Conservation (phyloP, 2,888 invertebrate genomes). For the Orthosia gracilis region DNA sequence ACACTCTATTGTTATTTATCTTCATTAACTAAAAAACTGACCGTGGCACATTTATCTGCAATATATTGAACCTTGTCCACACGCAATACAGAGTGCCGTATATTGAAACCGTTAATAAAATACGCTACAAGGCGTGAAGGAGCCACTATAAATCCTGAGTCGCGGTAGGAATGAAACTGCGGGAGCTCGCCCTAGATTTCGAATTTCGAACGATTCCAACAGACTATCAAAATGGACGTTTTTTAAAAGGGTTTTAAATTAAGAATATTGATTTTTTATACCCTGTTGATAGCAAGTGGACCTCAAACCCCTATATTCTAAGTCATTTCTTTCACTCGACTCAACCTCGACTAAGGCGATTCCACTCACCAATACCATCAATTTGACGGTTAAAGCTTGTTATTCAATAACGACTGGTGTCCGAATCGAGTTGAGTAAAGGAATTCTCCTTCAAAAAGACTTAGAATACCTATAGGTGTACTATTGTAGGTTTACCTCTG, state of each 20-base stretch:
- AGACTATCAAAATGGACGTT: background rate
- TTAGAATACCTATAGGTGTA: too few relatives aligned
- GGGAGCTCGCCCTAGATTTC: constrained; percentile 13
- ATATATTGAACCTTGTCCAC: constrained; percentile 25
- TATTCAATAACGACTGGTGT: too few relatives aligned
- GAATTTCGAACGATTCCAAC: constrained; percentile 7
- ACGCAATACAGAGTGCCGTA: constrained; percentile 14
- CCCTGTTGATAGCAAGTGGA: too few relatives aligned
- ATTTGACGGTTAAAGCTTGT: too few relatives aligned
- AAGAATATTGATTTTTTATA: background rate
- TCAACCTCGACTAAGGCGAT: too few relatives aligned
- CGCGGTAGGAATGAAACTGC: background rate
- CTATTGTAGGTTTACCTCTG: too few relatives aligned
- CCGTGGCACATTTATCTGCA: constrained; percentile 35
- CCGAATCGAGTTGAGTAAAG: too few relatives aligned
- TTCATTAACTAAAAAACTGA: constrained; percentile 21
- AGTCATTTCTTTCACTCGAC: too few relatives aligned
- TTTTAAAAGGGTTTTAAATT: background rate
- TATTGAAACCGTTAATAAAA: constrained; percentile 51
- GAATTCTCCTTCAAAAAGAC: too few relatives aligned
- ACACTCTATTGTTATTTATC: background rate
- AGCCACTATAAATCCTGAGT: constrained; percentile 50
- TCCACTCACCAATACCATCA: too few relatives aligned
- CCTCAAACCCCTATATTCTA: too few relatives aligned
- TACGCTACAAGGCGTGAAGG: constrained; percentile 31